Conservation (phyloP, 2,113 vertebrate species). For the Xiphophorus maculatus region DNA sequence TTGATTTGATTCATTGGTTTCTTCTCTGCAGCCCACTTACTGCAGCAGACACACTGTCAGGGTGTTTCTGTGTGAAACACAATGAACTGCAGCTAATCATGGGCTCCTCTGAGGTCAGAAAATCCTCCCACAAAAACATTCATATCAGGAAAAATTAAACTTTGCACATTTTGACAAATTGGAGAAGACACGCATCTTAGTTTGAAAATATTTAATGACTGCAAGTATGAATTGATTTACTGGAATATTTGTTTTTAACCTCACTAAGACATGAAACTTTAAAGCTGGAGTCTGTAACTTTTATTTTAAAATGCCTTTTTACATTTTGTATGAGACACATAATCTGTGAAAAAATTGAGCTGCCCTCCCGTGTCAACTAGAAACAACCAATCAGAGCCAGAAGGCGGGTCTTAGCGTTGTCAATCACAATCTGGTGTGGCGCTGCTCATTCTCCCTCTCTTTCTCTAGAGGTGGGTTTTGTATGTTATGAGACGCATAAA, state of each 20-base stretch:
- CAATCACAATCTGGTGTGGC: no score
- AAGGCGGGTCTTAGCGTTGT: no score
- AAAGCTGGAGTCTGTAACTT: neutral
- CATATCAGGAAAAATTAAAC: neutral
- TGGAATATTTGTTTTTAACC: constrained; percentile 27
- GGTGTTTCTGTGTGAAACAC: constrained; percentile 37
- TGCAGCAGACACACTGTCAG: constrained; percentile 17
- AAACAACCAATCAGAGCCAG: no score
- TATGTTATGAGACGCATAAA: no score
- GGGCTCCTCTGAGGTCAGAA: neutral
- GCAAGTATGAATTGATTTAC: neutral
- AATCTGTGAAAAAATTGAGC: no score
- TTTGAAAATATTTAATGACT: neutral
- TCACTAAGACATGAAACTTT: constrained; percentile 9
- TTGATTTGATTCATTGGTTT: constrained; percentile 22
- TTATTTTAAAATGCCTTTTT: no score
- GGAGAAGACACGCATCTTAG: no score
- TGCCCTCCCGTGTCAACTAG: no score
- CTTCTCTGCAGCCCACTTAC: constrained; percentile 15
- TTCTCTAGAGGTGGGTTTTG: no score
- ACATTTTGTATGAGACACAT: no score
- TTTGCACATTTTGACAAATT: no score
- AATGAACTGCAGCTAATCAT: constrained; percentile 21
- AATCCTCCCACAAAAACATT: neutral
- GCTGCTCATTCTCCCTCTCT: no score